Evolutionary conservation across 2,888 invertebrate genomes (phyloP), one percentile per base, ranked within the genome.

Genomic region (Cryptocheilus praepositus): DNA sequence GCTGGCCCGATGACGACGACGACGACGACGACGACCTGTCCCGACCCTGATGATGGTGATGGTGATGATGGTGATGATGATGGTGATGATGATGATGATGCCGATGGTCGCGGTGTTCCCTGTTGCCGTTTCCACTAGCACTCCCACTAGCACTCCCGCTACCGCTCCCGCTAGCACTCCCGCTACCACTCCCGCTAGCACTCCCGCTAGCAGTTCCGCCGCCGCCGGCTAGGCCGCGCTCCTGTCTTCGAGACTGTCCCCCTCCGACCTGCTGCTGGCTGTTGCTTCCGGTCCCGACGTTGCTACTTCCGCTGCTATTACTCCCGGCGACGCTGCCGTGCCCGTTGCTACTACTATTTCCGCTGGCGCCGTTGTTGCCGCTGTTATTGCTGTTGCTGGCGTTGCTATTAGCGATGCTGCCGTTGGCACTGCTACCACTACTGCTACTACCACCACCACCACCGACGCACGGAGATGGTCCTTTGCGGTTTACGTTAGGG

Each of bases 401-500:
- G 22, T 13, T 53, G 69, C 55, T 54, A 71, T 55, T 69, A 70
- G 67, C 76, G 70, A 60, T 75, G 70, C 74, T 76, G 70, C 58
- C 74, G 71, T 49, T 78, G 66, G 22, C 61, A 73, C 67, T 67
- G 71, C 57, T 66, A 66, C 60, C 73, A 57, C 58, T 75, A 71
- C 63, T 70, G 76, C 76, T 77, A 75, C 67, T 77, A 65, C 68
- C 72, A 71, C 78, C 81, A 79, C 81, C 75, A 80, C 81, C 80
- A 79, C 80, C 82, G 72, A 80, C 76, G 74, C 79, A 85, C 85
- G 85, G 83, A 81, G 83, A 86, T 77, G 83, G 85, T 83, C 86
- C 86, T 86, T 87, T 86, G 81, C 85, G 87, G 79, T 85, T 87
- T 76, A 85, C 83, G 85, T 86, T 87, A 86, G 87, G 87, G 87